Base-by-base conservation (phyloP, 2,797 vertebrate species). In the Lepus townsendii region DNA sequence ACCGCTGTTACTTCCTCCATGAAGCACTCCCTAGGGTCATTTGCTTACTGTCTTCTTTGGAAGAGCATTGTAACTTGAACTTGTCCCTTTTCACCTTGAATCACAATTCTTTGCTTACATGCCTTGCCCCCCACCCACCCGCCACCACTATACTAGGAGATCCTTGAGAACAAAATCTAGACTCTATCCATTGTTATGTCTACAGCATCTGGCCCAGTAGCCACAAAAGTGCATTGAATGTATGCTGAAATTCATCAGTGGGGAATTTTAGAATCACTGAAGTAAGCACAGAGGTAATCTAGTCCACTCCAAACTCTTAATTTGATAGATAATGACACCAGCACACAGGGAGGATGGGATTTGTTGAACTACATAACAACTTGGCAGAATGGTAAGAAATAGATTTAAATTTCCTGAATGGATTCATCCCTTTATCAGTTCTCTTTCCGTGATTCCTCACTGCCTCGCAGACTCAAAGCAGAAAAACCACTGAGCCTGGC, bases 361-460 rank as follows among this genome's bases (percentile, higher is more conserved):
- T 82, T 84, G 68, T 91, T 93, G 82, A 78, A 50, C 83, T 95
- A 50, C 35, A 75, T 83, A 72, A 88, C 77, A 50, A 80, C 78
- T 93, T 71, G 65, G 82, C 68, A 79, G 54, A 62, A 54, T 20
- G 47, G 14, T 82, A 89, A 93, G 66, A 96, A 94, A 90, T 52
- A 72, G 52, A 91, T 80, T 89, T 60, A 95, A 82, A 88, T 96
- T 54, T 94, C 80, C 94, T 82, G 38, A 95, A 50, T 65, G 68
- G 38, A 84, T 87, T 72, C 72, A 76, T 16, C 88, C 75, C 66
- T 88, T 95, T 93, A 93, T 95, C 79, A 22, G 38, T 65, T 93
- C 71, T 79, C 57, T 94, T 96, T 93, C 91, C 90, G 66, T 87
- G 66, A 93, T 78, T 93, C 77, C 60, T 95, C 83, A 27, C 68